Base-by-base conservation (phyloP, 2,797 vertebrate genomes). In the Cichlasoma orientale region DNA sequence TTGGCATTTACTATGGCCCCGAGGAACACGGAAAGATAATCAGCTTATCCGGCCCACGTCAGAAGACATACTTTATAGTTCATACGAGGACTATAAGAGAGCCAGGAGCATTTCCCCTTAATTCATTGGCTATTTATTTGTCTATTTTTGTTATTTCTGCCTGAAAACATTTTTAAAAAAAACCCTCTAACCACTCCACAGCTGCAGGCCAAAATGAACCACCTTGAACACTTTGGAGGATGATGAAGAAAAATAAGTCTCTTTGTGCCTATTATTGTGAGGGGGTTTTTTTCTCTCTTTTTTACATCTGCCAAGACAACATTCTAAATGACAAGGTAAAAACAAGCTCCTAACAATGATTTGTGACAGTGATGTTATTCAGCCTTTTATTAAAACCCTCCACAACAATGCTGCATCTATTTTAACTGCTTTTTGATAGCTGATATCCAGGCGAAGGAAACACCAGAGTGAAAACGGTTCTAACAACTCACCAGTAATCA, bases 11-110 rank as follows among this genome's bases (percentile, higher is more conserved):
- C 74, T 74, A 75, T 29, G 58, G 66, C n/a, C 33, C 41, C 33
- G n/a, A 71, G 83, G 77, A 84, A 70, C 14, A 13, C 0, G 23
- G 10, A 58, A 10, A 57, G 19, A 7, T 86, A 86, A 92, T 82
- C 77, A 56, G 80, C 82, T 90, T 89, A 86, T 25, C 56, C 23
- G 19, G 55, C 4, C 1, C 10, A 58, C 1, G 7, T 52, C 27
- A 55, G 69, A 57, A 54, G 69, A 78, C 31, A 61, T 78, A 85
- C 27, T 36, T 63, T 3, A 66, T 7, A 36, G 19, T 59, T 36
- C 13, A n/a, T 33, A 11, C 23, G 16, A 79, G 38, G 14, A 77
- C 57, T 56, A 56, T 0, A 25, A 27, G 5, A 77, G 77, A 80
- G 16, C 16, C 16, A 38, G 29, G 47, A 31, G 29, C n/a, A 10